Evolutionary conservation across 2,113 vertebrate species (phyloP).

Genomic region (Halcyon senegalensis): DNA sequence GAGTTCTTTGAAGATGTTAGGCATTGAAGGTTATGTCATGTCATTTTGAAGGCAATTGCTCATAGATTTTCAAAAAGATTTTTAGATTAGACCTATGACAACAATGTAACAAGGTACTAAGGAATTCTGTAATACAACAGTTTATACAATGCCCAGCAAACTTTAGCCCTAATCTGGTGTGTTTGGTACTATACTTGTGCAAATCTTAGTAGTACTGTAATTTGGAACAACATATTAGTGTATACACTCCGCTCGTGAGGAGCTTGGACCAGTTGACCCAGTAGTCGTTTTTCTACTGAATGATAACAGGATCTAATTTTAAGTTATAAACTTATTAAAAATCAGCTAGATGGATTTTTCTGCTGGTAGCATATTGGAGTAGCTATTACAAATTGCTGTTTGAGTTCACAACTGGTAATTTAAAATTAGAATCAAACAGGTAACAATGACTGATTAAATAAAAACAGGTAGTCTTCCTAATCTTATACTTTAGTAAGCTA

Average conservation of each 20-base stretch:
- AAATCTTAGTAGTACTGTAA: neutral
- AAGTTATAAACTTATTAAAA: neutral
- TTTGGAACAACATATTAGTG: neutral
- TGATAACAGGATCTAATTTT: neutral
- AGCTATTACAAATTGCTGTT: neutral
- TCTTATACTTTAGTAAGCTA: neutral
- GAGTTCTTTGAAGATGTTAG: neutral
- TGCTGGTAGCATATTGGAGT: neutral
- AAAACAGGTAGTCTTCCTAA: neutral
- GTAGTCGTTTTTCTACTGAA: neutral
- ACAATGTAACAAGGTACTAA: neutral
- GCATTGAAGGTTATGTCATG: neutral
- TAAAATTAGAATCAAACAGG: neutral
- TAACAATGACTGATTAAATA: neutral
- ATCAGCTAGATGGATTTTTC: neutral
- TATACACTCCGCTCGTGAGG: neutral
- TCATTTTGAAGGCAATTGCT: neutral
- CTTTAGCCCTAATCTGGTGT: neutral
- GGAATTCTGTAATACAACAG: neutral
- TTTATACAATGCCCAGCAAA: neutral
- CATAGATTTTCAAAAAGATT: neutral
- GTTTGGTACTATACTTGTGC: neutral
- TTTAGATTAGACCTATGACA: neutral
- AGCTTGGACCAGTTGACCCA: neutral
- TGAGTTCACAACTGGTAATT: neutral